Evolutionary conservation across 2,797 vertebrate genomes (phyloP).

Genomic region (Choloepus didactylus): DNA sequence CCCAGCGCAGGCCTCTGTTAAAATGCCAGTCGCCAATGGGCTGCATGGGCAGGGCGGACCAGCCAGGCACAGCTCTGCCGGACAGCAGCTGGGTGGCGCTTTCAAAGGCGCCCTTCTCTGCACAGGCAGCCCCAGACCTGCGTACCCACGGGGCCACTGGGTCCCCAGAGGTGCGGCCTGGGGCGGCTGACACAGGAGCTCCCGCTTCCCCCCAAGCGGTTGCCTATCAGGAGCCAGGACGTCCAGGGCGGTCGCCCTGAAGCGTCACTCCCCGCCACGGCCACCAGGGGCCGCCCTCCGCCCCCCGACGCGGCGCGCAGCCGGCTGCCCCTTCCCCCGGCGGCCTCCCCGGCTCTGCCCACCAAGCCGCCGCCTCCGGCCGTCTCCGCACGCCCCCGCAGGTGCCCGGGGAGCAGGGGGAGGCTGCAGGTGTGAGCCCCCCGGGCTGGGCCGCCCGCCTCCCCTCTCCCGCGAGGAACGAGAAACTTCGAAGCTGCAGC

Average conservation of each 20-base stretch:
- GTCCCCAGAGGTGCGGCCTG: not conserved
- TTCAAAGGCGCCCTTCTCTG: no score
- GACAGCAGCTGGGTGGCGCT: no score
- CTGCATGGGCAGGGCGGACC: no score
- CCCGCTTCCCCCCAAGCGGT: no score
- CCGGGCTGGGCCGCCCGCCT: not conserved
- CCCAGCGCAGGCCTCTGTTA: no score
- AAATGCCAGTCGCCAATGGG: no score
- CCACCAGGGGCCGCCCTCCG: slow-evolving; percentile 59
- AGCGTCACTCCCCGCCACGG: not conserved
- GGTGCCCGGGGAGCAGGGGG: not conserved
- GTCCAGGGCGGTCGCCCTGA: not conserved
- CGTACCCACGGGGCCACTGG: not conserved
- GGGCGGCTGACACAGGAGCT: fast-evolving
- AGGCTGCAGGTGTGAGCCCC: not conserved
- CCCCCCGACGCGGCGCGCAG: not conserved
- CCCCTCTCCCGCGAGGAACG: not conserved
- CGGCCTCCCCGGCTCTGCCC: not conserved
- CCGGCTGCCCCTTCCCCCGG: not conserved
- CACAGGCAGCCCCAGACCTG: not conserved
- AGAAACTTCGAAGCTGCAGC: no score
- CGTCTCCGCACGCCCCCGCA: no score
- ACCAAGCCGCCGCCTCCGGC: not conserved
- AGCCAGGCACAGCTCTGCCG: no score
- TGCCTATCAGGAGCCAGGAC: not conserved